These are phyloP conservation scores for Pygmarrhopalites habei DNA, from an alignment of 1,140 invertebrate genomes.

Conservation along the genomic window DNA sequence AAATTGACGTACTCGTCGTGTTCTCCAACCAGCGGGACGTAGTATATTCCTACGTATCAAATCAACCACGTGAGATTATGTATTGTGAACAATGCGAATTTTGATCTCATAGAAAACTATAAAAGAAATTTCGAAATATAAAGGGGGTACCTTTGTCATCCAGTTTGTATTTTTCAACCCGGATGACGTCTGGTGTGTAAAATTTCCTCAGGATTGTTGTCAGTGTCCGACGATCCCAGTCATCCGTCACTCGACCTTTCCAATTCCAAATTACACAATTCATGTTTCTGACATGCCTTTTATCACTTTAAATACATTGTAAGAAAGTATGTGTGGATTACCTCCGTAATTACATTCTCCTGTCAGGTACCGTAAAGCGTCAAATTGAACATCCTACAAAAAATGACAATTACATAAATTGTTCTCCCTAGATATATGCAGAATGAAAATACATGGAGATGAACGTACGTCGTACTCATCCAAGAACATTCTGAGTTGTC, in stretches of 20 bases:
- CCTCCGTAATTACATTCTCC: slow-evolving; percentile 94
- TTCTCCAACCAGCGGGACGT: slow-evolving; percentile 64
- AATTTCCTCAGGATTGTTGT: slow-evolving; percentile 74
- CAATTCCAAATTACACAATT: no score
- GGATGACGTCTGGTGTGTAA: slow-evolving; percentile 54
- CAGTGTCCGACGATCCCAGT: slow-evolving; percentile 84
- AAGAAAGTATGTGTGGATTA: no score
- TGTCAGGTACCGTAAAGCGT: slow-evolving; percentile 79
- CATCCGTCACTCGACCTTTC: slow-evolving; percentile 89
- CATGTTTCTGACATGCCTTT: no score
- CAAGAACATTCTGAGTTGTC: slow-evolving; percentile 78
- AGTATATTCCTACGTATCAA: slow-evolving; percentile 56
- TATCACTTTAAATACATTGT: no score
- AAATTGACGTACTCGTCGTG: slow-evolving; percentile 69
- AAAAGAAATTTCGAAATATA: no score
- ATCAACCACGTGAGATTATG: no score
- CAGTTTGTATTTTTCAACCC: slow-evolving; percentile 46
- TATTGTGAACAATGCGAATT: background rate
- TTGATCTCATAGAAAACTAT: background rate
- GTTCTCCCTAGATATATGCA: background rate
- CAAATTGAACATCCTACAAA: slow-evolving; percentile 69
- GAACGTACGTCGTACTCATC: slow-evolving; percentile 64
- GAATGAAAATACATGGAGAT: background rate
- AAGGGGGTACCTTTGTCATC: slow-evolving; percentile 42
- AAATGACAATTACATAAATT: background rate